Conservation (phyloP, 1,140 invertebrate genomes). For the Aplysia californica region DNA sequence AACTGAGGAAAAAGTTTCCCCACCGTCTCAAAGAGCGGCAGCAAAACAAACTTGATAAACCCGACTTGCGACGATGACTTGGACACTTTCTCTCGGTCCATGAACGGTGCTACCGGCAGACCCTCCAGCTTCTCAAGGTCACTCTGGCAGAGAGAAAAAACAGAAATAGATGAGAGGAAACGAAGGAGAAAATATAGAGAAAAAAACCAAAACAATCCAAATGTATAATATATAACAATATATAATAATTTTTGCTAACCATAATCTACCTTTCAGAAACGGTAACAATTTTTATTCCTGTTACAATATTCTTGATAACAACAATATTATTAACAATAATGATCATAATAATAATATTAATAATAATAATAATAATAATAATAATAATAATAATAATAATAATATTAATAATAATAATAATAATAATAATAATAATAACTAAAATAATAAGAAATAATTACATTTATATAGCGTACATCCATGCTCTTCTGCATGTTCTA, state of each 20-base stretch:
- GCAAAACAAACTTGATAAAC: slow-evolving; percentile 85
- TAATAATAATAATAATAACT: too few species aligned
- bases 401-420: too few species aligned
- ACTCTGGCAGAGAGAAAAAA: slow-evolving; percentile 71
- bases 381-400: not conserved
- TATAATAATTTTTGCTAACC: not conserved
- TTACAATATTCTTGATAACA: slow-evolving; percentile 4
- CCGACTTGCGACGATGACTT: slow-evolving; percentile 87
- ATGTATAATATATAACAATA: not conserved
- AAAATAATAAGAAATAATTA: too few species aligned
- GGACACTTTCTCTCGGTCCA: slow-evolving; percentile 91
- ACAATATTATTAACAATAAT: slow-evolving; percentile 10
- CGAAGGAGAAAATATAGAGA: not conserved
- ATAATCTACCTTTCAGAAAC: too few species aligned
- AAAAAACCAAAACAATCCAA: not conserved
- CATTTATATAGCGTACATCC: too few species aligned
- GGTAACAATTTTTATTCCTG: too few species aligned
- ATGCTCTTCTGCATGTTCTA: too few species aligned
- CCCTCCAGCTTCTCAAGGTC: slow-evolving; percentile 87
- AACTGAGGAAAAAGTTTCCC: slow-evolving; percentile 50
- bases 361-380: slow-evolving; percentile 3
- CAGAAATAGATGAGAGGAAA: not conserved
- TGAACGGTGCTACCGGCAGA: slow-evolving; percentile 87
- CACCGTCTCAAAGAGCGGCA: slow-evolving; percentile 72
- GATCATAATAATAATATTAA: slow-evolving; percentile 12